These are phyloP conservation scores for Phocides pigmalion DNA, from an alignment of 1,140 invertebrate genomes.

Conservation along the genomic window DNA sequence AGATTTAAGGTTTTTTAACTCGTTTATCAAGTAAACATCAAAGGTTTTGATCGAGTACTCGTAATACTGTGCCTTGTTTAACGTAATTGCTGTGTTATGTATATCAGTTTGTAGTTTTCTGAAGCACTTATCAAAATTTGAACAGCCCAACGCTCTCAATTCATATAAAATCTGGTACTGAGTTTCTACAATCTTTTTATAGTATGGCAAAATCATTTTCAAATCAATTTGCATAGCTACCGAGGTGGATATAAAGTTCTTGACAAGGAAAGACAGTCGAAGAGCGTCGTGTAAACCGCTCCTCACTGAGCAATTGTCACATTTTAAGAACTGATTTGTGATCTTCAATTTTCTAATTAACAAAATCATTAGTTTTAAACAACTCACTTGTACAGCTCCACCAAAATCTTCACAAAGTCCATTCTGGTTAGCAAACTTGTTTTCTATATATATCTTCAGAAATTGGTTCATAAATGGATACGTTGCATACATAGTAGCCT, in stretches of 20 bases:
- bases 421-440: slow-evolving; percentile 30
- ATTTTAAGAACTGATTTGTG: slow-evolving; percentile 60
- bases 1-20: slow-evolving; percentile 49
- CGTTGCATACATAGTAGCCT: slow-evolving; percentile 42
- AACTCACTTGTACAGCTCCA: slow-evolving; percentile 38
- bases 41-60: slow-evolving; percentile 66
- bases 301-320: slow-evolving; percentile 63
- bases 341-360: slow-evolving; percentile 50
- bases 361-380: slow-evolving; percentile 55
- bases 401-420: slow-evolving; percentile 15
- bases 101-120: slow-evolving; percentile 63
- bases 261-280: slow-evolving; percentile 56
- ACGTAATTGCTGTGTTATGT: slow-evolving; percentile 63
- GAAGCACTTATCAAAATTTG: slow-evolving; percentile 57
- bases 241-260: slow-evolving; percentile 50
- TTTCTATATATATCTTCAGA: slow-evolving; percentile 59
- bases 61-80: slow-evolving; percentile 56
- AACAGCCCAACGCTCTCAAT: slow-evolving; percentile 49
- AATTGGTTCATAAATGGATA: slow-evolving; percentile 67
- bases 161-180: slow-evolving; percentile 58
- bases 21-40: slow-evolving; percentile 60
- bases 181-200: slow-evolving; percentile 43
- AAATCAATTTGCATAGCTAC: slow-evolving; percentile 39
- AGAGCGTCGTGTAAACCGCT: slow-evolving; percentile 63
- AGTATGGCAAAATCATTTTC: slow-evolving; percentile 39